These are phyloP conservation scores for Trididemnum miniatum DNA, from an alignment of 23 tunicate species.

Conservation along the genomic window DNA sequence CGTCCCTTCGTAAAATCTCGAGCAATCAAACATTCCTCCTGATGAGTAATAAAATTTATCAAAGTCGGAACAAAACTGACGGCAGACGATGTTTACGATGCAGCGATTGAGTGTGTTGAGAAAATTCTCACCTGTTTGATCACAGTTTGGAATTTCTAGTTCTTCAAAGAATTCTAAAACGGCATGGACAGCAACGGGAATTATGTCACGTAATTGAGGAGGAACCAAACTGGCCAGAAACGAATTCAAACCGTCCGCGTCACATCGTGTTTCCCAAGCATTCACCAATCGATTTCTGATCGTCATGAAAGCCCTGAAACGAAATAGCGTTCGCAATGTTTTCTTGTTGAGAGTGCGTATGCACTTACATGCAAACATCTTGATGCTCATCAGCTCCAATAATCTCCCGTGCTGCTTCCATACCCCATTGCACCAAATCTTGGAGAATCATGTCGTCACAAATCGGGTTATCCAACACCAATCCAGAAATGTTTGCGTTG, in stretches of 20 bases:
- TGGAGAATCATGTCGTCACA: background rate
- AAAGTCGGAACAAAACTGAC: too few species aligned
- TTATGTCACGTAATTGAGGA: background rate
- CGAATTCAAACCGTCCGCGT: background rate
- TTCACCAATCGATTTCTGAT: background rate
- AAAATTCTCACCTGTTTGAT: background rate
- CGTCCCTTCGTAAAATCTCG: slow-evolving; percentile 13
- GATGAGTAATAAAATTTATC: background rate
- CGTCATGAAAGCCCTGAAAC: background rate
- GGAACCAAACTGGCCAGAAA: background rate
- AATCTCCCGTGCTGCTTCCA: background rate
- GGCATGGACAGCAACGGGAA: background rate
- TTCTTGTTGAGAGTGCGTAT: too few species aligned
- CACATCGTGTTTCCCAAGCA: slow-evolving; percentile 6
- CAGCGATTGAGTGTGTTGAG: too few species aligned
- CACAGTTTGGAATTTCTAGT: slow-evolving; percentile 3
- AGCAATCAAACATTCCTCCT: slow-evolving; percentile 27
- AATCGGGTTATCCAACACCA: background rate
- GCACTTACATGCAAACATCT: slow-evolving; percentile 28
- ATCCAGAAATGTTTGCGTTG: background rate
- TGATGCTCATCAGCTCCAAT: background rate
- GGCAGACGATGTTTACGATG: too few species aligned
- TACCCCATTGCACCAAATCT: background rate
- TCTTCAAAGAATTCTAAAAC: slow-evolving; percentile 6
- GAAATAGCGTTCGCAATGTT: too few species aligned